A percentile compares a stretch with the other conserved stretches of the same genome.
These are phyloP conservation scores for Zoroaster sp. DNA, from an alignment of 53 echinoderm and acorn worm genomes.

Conservation along the genomic window DNA sequence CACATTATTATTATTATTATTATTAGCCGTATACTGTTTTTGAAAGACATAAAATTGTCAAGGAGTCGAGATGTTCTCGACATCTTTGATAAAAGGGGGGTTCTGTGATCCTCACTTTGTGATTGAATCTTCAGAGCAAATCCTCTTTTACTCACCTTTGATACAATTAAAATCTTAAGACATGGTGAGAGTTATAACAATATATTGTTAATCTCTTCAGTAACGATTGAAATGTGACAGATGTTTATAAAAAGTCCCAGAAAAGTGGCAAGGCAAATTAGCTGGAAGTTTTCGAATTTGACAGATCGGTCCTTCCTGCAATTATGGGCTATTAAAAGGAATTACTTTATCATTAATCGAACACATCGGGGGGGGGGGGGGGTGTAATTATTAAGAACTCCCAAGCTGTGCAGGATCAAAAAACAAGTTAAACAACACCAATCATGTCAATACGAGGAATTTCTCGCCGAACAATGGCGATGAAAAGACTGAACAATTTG, in stretches of 20 bases:
- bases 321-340: not conserved
- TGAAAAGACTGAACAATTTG: not conserved
- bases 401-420: not conserved
- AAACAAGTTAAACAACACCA: conserved; percentile 19
- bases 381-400: not conserved
- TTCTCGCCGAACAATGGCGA: not conserved
- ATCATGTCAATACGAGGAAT: not conserved
- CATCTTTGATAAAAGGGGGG: not conserved
- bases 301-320: not conserved
- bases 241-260: not conserved
- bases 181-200: not conserved
- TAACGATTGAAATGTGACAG: conserved; percentile 11
- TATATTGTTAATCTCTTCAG: not conserved
- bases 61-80: too few species aligned
- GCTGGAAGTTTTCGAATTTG: not conserved
- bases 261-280: conserved; percentile 19
- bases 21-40: too few species aligned
- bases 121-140: not conserved
- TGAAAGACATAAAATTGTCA: too few species aligned
- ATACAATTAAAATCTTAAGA: not conserved
- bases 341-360: not conserved
- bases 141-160: not conserved
- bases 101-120: not conserved
- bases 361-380: not conserved
- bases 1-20: too few species aligned